Evolutionary conservation across 2,113 vertebrate species (phyloP), one percentile per base, ranked within the genome.

Genomic region (Uropsilus gracilis): DNA sequence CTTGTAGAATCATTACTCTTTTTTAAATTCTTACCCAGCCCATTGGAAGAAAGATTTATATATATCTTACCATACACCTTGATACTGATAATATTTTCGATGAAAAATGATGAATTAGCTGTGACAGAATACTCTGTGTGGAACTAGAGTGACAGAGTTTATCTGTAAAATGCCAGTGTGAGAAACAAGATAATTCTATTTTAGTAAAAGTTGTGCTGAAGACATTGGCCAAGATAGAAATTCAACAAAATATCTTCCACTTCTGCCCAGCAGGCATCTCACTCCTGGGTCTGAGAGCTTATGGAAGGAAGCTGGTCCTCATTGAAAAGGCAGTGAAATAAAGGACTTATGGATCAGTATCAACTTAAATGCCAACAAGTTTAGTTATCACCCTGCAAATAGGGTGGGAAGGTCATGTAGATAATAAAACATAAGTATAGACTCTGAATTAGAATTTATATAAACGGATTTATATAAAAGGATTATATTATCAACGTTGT

Each of bases 31-130:
- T 96, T 95, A 84, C 34, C 93, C 78, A 92, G 32, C 0, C 7
- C 32, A 37, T 16, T 92, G 44, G 78, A 98, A 95, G 81, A 85
- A 95, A 95, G 72, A 97, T 90, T 96, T 96, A 76, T 96, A 95
- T 84, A 96, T 84, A n/a, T 93, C 91, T 96, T 83, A 91, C 46
- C 18, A 46, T 68, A 85, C 28, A 85, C 16, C 90, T 96, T 53
- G 53, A 96, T 97, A 61, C 4, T 72, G 85, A 48, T 91, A 81
- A 96, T 94, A 85, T 77, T 97, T 6, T 68, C 75, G 7, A 84
- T 71, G 88, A 94, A 88, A 78, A 96, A n/a, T 81, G 77, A 69
- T 96, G 73, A 81, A 93, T 97, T 73, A 78, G 12, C 72, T 39
- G 20, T 80, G n/a, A 90, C 86, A 94, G 22, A 95, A 94, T 66